These are phyloP conservation scores for Monochamus alternatus DNA, from an alignment of 2,888 invertebrate species.

Conservation along the genomic window DNA sequence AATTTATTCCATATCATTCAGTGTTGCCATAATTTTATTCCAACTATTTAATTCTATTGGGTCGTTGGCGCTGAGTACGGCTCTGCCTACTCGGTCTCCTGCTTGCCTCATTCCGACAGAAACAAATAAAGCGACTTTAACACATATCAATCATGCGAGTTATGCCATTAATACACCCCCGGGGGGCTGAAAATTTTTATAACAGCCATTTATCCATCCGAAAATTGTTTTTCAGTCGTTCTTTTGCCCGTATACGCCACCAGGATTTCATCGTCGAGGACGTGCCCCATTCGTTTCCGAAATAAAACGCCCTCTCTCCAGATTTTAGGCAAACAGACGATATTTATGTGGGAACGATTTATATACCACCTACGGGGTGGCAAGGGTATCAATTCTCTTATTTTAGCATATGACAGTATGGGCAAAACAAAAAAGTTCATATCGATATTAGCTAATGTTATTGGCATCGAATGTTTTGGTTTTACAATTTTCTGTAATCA, in stretches of 20 bases:
- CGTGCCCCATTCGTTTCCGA: slow-evolving; percentile 2
- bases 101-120: slow-evolving; percentile 42
- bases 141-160: slow-evolving; percentile 57
- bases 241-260: slow-evolving; percentile 1
- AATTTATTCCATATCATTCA: no score
- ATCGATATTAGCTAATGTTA: no score
- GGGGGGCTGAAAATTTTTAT: slow-evolving; percentile 47
- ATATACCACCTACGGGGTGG: no score
- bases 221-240: slow-evolving; percentile 44
- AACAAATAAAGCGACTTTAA: slow-evolving; percentile 48
- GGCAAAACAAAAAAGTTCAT: no score
- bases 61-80: not conserved
- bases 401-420: no score
- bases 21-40: no score
- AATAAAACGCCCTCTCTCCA: not conserved
- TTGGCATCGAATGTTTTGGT: no score
- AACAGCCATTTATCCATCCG: slow-evolving; percentile 46
- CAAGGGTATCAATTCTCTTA: no score
- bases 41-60: not conserved
- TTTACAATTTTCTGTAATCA: no score
- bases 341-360: not conserved
- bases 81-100: slow-evolving; percentile 29
- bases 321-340: not conserved
- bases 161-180: slow-evolving; percentile 55
- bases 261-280: not conserved